Conservation (phyloP, 2,888 invertebrate genomes). For the Plebejus argus region DNA sequence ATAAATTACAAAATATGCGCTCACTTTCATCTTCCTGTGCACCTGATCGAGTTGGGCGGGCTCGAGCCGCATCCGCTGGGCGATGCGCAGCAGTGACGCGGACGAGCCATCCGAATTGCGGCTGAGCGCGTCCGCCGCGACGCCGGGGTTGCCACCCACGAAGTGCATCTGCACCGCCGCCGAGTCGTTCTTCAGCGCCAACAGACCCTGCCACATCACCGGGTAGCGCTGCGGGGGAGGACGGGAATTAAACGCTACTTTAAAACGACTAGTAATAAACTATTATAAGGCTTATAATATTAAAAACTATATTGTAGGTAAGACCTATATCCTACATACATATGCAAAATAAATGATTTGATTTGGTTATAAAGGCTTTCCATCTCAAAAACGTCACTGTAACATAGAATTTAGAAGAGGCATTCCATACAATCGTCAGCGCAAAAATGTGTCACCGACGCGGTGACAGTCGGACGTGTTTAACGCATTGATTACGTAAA, state of each 20-base stretch:
- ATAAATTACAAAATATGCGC: not conserved
- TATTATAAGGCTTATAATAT: too few species aligned
- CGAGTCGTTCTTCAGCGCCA: slow-evolving; percentile 97
- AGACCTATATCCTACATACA: too few species aligned
- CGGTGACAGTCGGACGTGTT: too few species aligned
- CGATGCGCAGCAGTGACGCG: slow-evolving; percentile 93
- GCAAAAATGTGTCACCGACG: too few species aligned
- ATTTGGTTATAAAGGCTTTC: too few species aligned
- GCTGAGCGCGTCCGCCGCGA: slow-evolving; percentile 94
- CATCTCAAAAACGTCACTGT: too few species aligned
- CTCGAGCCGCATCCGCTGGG: slow-evolving; percentile 98
- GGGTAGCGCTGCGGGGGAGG: slow-evolving; percentile 88
- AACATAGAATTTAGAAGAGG: too few species aligned
- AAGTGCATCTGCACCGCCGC: slow-evolving; percentile 99
- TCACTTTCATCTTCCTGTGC: slow-evolving; percentile 96
- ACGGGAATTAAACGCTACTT: not conserved
- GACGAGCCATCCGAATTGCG: slow-evolving; percentile 91
- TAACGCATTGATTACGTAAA: too few species aligned
- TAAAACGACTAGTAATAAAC: not conserved
- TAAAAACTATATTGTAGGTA: too few species aligned
- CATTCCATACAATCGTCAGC: too few species aligned
- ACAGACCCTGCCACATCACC: slow-evolving; percentile 97
- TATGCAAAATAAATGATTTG: too few species aligned
- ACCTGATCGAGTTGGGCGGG: slow-evolving; percentile 97
- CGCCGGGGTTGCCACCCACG: slow-evolving; percentile 95